phyloP scores from a whole-genome alignment of 1,140 invertebrate genomes.

The Heliconius melpomene region DNA sequence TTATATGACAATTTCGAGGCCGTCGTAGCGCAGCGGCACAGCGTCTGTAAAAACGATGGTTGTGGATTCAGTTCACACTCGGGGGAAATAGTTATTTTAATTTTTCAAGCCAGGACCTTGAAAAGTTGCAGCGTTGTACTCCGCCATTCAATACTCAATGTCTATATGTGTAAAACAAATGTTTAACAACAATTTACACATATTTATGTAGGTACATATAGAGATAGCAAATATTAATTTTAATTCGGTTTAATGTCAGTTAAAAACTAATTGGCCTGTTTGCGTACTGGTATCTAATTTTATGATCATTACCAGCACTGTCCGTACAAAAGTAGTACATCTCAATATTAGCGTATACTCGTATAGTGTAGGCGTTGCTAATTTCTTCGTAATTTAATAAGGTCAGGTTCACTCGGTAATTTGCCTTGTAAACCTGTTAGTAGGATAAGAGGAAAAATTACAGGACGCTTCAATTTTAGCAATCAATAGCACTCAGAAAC shows the following conservation, averaged over 20 bases:
- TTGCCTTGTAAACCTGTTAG: not conserved
- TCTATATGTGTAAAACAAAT: no score
- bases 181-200: no score
- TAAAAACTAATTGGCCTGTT: no score
- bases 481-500: not conserved
- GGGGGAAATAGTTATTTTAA: no score
- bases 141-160: no score
- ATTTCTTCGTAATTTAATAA: not conserved
- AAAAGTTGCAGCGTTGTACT: no score
- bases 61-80: no score
- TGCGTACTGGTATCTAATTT: no score
- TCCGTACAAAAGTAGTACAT: not conserved
- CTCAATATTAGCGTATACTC: not conserved
- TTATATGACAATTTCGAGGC: not conserved
- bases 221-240: no score
- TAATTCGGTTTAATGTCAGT: no score
- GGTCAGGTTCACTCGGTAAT: constrained; percentile 5
- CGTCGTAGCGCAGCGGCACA: not conserved
- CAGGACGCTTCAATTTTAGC: not conserved
- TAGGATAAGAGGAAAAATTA: not conserved
- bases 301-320: not conserved
- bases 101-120: no score
- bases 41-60: not conserved
- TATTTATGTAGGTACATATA: no score
- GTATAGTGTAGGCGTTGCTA: constrained; percentile 1